Evolutionary conservation across 2,113 vertebrate genomes (phyloP).

Genomic region (Megaleporinus macrocephalus): DNA sequence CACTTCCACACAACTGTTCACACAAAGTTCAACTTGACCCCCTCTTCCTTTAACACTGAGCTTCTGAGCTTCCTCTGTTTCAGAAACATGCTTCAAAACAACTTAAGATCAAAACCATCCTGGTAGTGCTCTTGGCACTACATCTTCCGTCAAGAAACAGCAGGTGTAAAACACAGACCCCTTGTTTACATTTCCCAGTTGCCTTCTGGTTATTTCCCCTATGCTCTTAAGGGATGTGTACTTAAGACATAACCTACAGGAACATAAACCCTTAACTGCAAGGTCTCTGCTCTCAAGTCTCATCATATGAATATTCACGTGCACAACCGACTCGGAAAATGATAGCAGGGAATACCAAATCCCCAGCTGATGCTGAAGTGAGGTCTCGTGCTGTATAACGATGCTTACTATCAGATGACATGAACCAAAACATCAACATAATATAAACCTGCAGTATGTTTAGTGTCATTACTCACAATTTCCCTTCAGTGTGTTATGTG

Average conservation of each 20-base stretch:
- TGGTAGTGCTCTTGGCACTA: conserved; percentile 39
- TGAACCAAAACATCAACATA: conserved; percentile 20
- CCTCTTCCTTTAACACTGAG: neutral
- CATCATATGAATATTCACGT: conserved; percentile 69
- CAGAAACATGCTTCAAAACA: conserved; percentile 33
- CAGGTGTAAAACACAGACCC: conserved; percentile 26
- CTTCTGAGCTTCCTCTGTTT: neutral
- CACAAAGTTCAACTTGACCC: neutral
- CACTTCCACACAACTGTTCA: neutral
- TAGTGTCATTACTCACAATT: neutral
- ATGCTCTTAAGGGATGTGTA: conserved; percentile 10
- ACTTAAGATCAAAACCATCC: conserved; percentile 14
- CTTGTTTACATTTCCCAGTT: conserved; percentile 23
- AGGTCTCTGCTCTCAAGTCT: conserved; percentile 7
- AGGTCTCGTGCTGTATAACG: conserved; percentile 49
- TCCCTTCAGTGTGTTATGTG: neutral
- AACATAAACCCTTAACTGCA: conserved; percentile 31
- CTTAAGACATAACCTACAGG: conserved; percentile 29
- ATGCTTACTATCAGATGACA: conserved; percentile 21
- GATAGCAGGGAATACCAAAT: conserved; percentile 71
- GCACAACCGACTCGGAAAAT: conserved; percentile 69
- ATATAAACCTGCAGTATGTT: conserved; percentile 14
- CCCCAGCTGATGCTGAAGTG: conserved; percentile 59
- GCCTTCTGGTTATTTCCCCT: conserved; percentile 10
- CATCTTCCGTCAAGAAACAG: conserved; percentile 37